Base-by-base conservation (phyloP, 2,113 vertebrate species). In the Clarias batrachus region DNA sequence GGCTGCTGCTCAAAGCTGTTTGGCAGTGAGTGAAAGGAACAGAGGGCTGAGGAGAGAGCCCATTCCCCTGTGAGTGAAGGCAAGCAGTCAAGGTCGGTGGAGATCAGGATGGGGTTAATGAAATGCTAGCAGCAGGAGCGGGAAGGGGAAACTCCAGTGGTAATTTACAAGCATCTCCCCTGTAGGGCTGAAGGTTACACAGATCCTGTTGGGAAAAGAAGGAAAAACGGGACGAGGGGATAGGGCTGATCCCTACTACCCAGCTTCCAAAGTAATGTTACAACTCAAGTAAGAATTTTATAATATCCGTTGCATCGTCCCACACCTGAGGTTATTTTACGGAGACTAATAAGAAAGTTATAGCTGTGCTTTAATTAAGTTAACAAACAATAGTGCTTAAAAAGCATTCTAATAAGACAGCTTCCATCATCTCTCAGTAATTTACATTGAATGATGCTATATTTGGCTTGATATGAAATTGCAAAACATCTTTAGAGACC, bases 91-190 rank as follows among this genome's bases (percentile, higher is more conserved):
- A 92, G 91, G 90, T 92, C 90, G 88, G 89, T 82, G 88, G 90
- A 87, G 89, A 91, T 83, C 90, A 90, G 92, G 89, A 91, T 92
- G 92, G 90, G 91, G 92, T 92, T 93, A 91, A 93, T 92, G 92
- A 91, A 88, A 88, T 88, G 90, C 89, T 80, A 89, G 82, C 90
- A 92, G 92, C 89, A 83, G 90, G 89, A 83, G 89, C 81, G 81
- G 84, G 87, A 82, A 88, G 87, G 87, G 88, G 89, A 88, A 90
- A 89, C 87, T 89, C 87, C 87, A 86, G 80, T 90, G 91, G 89
- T 89, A 90, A 89, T 91, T 91, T 91, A 89, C 88, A 90, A 90
- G 87, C 83, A 81, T 85, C 89, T 86, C 89, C 89, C 91, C 91
- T 89, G 87, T 86, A 87, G 88, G 88, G 89, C 87, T 90, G 91